Conservation (phyloP, 2,888 invertebrate species). For the Temnothorax unifasciatus region DNA sequence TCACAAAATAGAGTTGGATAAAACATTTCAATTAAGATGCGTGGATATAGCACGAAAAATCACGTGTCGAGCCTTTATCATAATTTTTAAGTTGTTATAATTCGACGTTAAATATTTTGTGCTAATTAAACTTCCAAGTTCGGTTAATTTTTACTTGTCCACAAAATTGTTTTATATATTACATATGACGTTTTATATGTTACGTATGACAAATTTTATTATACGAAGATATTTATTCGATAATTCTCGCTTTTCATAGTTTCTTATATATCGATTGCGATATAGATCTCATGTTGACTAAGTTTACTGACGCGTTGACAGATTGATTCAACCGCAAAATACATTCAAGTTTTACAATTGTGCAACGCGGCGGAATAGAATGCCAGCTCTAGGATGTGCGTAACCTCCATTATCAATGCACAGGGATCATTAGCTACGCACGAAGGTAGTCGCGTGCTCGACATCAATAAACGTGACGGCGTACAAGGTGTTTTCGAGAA, state of each 20-base stretch:
- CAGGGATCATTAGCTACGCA: constrained; percentile 51
- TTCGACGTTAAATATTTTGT: constrained; percentile 2
- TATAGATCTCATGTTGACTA: background rate
- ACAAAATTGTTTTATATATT: background rate
- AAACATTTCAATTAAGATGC: background rate
- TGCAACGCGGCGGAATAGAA: background rate
- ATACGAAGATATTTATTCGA: background rate
- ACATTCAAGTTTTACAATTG: constrained; percentile 36
- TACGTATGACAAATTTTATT: constrained; percentile 2
- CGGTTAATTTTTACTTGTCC: background rate
- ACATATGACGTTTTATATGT: background rate
- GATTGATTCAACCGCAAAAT: constrained; percentile 41
- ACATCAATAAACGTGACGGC: constrained; percentile 43
- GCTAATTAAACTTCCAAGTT: background rate
- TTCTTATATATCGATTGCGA: background rate
- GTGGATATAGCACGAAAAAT: background rate
- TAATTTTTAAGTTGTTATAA: background rate
- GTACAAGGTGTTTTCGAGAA: constrained; percentile 43
- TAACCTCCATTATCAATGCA: constrained; percentile 55
- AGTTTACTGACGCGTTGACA: constrained; percentile 14
- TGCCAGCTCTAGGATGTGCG: constrained; percentile 11
- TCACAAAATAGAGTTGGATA: background rate
- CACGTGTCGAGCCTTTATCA: background rate
- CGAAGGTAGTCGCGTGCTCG: constrained; percentile 39
- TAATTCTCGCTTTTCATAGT: background rate